These are phyloP conservation scores for Plemyria rubiginata DNA, from an alignment of 2,888 invertebrate genomes.

Conservation along the genomic window DNA sequence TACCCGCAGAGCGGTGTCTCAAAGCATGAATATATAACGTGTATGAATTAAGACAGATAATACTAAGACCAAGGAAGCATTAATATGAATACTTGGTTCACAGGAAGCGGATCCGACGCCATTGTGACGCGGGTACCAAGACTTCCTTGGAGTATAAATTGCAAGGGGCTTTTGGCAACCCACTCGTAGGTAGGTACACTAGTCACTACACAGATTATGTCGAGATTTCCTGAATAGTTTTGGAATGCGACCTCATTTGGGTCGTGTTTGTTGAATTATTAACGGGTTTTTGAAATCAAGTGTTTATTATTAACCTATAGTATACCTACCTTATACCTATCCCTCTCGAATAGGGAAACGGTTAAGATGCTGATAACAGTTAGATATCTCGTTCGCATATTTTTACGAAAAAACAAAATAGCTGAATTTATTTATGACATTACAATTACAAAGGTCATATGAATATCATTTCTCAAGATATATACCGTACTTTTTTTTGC, in stretches of 20 bases:
- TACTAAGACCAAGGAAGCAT: constrained; percentile 42
- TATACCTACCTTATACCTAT: no score
- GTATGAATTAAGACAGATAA: constrained; percentile 26
- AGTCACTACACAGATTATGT: constrained; percentile 37
- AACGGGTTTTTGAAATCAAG: background rate
- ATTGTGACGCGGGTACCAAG: constrained; percentile 81
- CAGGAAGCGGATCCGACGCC: constrained; percentile 74
- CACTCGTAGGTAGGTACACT: no score
- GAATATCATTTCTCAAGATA: no score
- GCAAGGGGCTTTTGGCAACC: constrained; percentile 66
- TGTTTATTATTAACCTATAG: no score
- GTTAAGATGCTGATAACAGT: no score
- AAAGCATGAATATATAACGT: constrained; percentile 24
- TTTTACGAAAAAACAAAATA: no score
- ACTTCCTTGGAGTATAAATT: constrained; percentile 76
- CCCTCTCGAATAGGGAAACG: no score
- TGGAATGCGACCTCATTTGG: no score
- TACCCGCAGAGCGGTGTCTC: background rate
- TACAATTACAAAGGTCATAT: no score
- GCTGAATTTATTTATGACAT: no score
- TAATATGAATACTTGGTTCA: constrained; percentile 34
- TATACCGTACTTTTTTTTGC: no score
- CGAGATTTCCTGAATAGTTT: constrained; percentile 26
- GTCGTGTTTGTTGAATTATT: background rate
- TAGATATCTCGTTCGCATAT: no score